Conservation (phyloP, 1,140 invertebrate species). For the Drosophila miranda region DNA sequence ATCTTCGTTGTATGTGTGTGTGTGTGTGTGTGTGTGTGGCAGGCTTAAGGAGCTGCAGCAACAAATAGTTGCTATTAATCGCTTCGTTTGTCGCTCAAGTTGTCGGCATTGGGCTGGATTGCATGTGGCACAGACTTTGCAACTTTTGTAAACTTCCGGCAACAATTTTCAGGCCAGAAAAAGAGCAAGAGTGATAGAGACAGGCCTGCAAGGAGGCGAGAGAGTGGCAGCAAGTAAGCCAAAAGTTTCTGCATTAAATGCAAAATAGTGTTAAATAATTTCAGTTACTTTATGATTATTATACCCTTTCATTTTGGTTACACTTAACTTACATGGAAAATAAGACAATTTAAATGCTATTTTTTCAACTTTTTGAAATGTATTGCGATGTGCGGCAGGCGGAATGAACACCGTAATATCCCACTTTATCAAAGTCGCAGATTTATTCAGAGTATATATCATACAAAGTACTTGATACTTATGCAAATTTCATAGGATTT, state of each 20-base stretch:
- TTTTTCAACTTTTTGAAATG: no score
- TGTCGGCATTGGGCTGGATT: slow-evolving; percentile 28
- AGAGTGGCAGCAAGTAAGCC: not conserved
- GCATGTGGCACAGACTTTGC: slow-evolving; percentile 53
- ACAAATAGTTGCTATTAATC: slow-evolving; percentile 54
- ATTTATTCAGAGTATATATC: no score
- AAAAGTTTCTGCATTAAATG: slow-evolving; percentile 77
- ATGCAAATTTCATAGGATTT: no score
- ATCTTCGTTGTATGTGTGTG: slow-evolving; percentile 1
- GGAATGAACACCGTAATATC: no score
- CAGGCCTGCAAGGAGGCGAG: slow-evolving; percentile 3
- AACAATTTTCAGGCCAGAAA: slow-evolving; percentile 57
- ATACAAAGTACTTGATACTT: no score
- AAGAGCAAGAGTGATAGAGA: slow-evolving; percentile 4
- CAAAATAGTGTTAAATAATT: slow-evolving; percentile 79
- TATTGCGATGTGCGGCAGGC: no score
- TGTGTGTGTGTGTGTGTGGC: slow-evolving; percentile 12
- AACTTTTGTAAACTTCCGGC: slow-evolving; percentile 71
- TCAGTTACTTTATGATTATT: slow-evolving; percentile 70
- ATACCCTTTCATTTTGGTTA: no score
- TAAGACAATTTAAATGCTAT: no score
- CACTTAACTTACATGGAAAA: no score
- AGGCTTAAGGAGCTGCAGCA: slow-evolving; percentile 33
- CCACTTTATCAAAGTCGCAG: no score
- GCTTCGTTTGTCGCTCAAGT: slow-evolving; percentile 56